phyloP scores from a whole-genome alignment of 2,797 vertebrate genomes.

The Chloroceryle inda region DNA sequence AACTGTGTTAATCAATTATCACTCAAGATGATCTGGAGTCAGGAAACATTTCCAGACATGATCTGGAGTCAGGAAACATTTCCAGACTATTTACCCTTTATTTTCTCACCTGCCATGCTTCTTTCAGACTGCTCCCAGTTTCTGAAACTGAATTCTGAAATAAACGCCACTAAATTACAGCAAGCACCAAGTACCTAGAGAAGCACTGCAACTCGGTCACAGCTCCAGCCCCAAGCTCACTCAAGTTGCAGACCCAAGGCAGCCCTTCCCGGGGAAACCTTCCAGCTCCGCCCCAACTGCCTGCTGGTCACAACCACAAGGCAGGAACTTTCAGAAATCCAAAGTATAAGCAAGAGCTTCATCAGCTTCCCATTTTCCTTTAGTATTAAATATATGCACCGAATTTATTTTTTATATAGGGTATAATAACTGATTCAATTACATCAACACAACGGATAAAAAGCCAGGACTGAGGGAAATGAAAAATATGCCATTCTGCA shows the following conservation, averaged over 20 bases:
- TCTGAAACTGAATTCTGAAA: background rate
- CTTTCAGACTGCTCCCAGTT: background rate
- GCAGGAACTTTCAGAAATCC: background rate
- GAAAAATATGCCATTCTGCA: background rate
- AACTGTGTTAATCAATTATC: background rate
- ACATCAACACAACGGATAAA: background rate
- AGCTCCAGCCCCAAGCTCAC: fast-evolving
- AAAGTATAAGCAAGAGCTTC: background rate
- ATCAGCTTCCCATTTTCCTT: background rate
- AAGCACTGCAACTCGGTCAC: fast-evolving
- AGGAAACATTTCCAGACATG: background rate
- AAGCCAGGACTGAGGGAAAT: background rate
- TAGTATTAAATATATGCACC: background rate
- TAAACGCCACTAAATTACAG: fast-evolving
- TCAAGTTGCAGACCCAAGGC: background rate
- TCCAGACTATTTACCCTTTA: background rate
- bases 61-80: background rate
- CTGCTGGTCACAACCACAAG: fast-evolving
- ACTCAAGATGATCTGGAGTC: background rate
- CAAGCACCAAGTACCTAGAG: background rate
- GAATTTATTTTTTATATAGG: background rate
- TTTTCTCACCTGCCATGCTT: fast-evolving
- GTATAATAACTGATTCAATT: background rate
- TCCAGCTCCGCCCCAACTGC: background rate
- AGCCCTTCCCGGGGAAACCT: background rate